Evolutionary conservation across 2,888 invertebrate genomes (phyloP).

Genomic region (Cryptus armator): DNA sequence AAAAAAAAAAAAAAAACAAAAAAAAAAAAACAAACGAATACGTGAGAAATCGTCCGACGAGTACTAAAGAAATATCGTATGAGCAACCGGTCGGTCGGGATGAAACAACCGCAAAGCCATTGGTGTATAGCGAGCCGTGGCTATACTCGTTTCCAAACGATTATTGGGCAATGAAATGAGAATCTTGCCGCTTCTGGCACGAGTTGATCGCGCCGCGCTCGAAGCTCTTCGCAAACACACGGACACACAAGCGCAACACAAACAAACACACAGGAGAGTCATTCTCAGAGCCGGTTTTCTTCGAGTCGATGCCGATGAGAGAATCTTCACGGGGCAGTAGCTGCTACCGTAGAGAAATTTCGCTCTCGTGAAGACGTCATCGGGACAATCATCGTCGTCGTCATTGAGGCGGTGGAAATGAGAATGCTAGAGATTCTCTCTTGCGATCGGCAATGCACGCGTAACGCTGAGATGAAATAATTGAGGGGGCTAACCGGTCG

Average conservation of each 20-base stretch:
- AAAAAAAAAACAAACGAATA: neutral
- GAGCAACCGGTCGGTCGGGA: conserved; percentile 43
- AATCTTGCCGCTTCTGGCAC: conserved; percentile 66
- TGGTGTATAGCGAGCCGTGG: conserved; percentile 6
- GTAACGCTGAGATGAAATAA: conserved; percentile 22
- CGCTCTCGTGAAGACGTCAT: conserved; percentile 29
- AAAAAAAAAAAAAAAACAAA: conserved; percentile 26
- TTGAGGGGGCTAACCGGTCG: conserved; percentile 40
- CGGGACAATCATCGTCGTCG: conserved; percentile 43
- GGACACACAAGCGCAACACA: neutral
- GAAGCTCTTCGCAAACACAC: conserved; percentile 14
- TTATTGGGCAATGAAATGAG: conserved; percentile 69
- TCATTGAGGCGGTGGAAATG: conserved; percentile 37
- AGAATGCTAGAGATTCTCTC: no score
- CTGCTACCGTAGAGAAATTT: conserved; percentile 46
- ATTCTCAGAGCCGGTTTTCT: conserved; percentile 58
- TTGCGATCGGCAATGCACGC: neutral
- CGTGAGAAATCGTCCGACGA: conserved; percentile 21
- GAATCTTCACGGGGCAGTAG: conserved; percentile 45
- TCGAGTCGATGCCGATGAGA: conserved; percentile 44
- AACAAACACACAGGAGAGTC: neutral
- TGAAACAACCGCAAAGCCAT: conserved; percentile 40
- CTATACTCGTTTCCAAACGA: conserved; percentile 66
- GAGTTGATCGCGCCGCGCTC: conserved; percentile 59
- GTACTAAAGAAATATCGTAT: conserved; percentile 15